These are phyloP conservation scores for Galeopterus variegatus DNA, from an alignment of 2,113 vertebrate species.

Conservation along the genomic window DNA sequence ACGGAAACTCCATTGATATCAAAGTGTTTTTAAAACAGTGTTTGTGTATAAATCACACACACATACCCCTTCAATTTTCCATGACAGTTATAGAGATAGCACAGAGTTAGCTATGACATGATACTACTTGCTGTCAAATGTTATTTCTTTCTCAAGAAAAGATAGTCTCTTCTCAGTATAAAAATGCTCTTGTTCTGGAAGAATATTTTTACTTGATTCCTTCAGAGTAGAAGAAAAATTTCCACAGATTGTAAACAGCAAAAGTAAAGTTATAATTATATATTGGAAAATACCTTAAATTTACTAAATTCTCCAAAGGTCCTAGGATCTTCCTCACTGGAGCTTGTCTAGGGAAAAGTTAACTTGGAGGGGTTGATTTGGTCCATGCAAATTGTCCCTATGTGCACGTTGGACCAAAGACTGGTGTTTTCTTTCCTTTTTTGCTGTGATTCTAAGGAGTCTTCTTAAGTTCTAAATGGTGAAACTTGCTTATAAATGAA, in stretches of 20 bases:
- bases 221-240: conserved; percentile 20
- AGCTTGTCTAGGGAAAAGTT: not conserved
- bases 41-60: not conserved
- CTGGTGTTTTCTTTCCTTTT: not conserved
- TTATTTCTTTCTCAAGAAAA: conserved; percentile 41
- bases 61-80: not conserved
- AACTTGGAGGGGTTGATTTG: not conserved
- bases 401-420: not conserved
- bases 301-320: not conserved
- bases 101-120: not conserved
- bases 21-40: not conserved
- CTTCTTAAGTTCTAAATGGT: conserved; percentile 2
- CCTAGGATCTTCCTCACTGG: not conserved
- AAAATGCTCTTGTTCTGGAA: not conserved
- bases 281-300: conserved; percentile 28
- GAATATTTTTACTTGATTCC: conserved; percentile 44
- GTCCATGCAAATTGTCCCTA: not conserved
- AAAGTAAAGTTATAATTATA: not conserved
- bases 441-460: not conserved
- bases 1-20: not conserved
- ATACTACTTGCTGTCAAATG: conserved; percentile 22
- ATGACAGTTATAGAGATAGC: not conserved
- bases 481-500: not conserved
- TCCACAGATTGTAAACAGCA: not conserved
- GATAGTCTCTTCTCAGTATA: not conserved